Conservation (phyloP, 2,888 invertebrate species). For the Epirrhoe tristata region DNA sequence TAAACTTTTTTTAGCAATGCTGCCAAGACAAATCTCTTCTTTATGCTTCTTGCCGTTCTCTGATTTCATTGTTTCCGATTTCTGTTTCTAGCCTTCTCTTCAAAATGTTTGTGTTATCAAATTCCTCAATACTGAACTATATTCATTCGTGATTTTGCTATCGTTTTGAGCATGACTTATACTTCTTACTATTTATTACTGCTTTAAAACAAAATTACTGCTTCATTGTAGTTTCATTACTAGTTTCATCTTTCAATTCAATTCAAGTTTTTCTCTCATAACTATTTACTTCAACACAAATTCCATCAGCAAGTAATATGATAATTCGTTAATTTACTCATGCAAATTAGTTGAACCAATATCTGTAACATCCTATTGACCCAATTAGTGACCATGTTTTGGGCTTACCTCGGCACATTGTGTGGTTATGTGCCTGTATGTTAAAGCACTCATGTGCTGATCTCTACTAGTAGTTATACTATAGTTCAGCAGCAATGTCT, state of each 20-base stretch:
- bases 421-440: not conserved
- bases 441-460: not conserved
- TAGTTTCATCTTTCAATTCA: not conserved
- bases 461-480: not conserved
- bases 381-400: constrained; percentile 27
- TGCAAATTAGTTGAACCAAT: constrained; percentile 30
- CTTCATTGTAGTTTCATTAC: no score
- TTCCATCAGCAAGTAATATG: constrained; percentile 29
- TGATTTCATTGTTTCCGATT: no score
- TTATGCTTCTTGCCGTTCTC: not conserved
- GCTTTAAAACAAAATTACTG: no score
- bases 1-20: not conserved
- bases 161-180: no score
- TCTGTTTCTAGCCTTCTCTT: no score
- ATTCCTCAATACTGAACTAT: no score
- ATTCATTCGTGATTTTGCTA: no score
- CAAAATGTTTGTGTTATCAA: no score
- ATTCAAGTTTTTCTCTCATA: not conserved
- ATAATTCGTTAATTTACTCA: constrained; percentile 32
- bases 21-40: not conserved
- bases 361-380: constrained; percentile 19
- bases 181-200: no score
- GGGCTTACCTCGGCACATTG: constrained; percentile 4
- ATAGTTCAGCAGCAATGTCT: not conserved
- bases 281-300: not conserved